Conservation (phyloP, 2,113 vertebrate species). For the Microcebus griseorufus region DNA sequence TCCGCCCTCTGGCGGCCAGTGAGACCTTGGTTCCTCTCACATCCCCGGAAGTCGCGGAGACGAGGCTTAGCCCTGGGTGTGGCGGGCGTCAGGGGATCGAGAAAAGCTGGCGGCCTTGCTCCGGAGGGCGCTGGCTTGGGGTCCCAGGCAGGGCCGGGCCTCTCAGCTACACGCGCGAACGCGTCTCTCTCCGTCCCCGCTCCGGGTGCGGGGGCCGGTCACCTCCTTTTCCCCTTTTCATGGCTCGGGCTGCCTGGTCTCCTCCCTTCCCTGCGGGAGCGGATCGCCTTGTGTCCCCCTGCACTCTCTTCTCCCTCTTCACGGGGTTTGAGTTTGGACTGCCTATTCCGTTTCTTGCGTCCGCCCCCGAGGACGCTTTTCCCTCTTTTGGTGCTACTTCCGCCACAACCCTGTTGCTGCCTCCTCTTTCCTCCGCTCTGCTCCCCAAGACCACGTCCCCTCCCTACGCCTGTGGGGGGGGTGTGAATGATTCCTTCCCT, state of each 20-base stretch:
- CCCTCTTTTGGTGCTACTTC: too few species aligned
- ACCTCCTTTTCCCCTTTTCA: not conserved
- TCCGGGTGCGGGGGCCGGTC: not conserved
- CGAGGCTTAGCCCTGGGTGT: not conserved
- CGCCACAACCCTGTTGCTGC: fast-evolving
- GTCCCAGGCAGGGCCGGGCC: not conserved
- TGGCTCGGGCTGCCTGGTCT: not conserved
- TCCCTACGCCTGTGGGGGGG: too few species aligned
- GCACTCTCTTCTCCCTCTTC: not conserved
- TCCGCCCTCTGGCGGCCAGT: fast-evolving
- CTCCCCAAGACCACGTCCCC: not conserved
- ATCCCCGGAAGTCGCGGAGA: too few species aligned
- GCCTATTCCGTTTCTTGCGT: too few species aligned
- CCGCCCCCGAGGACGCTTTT: not conserved
- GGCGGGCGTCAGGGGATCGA: fast-evolving
- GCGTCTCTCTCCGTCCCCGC: not conserved
- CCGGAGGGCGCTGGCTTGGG: not conserved
- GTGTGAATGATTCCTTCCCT: not conserved
- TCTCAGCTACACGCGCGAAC: not conserved
- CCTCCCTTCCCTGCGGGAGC: not conserved
- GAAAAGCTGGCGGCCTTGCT: not conserved
- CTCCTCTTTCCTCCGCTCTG: not conserved
- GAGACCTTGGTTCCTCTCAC: fast-evolving
- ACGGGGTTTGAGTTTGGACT: too few species aligned
- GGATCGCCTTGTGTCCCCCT: fast-evolving